Evolutionary conservation across 1,140 invertebrate genomes (phyloP).

Genomic region (Geopemphigus sp.): DNA sequence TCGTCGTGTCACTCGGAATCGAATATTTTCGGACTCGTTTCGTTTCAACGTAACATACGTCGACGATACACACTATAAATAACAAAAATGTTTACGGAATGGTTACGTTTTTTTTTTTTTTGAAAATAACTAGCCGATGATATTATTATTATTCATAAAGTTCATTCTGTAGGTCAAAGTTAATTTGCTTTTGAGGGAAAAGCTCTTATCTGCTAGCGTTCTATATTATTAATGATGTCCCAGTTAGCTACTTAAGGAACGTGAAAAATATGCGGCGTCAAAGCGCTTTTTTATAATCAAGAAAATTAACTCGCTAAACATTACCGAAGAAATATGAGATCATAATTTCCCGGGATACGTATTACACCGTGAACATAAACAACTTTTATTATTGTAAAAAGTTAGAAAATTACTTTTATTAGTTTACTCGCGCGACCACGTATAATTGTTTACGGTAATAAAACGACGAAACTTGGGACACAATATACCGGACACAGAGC

Average conservation of each 20-base stretch:
- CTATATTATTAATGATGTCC: constrained; percentile 1
- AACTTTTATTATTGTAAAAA: background rate
- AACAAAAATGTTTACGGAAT: no score
- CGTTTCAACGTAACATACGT: no score
- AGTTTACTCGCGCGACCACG: background rate
- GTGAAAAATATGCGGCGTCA: background rate
- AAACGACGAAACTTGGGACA: background rate
- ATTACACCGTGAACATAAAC: background rate
- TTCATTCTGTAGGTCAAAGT: background rate
- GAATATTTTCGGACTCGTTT: no score
- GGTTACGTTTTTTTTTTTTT: no score
- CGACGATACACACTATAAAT: no score
- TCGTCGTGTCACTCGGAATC: no score
- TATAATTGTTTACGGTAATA: background rate
- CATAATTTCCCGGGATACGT: no score
- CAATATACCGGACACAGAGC: background rate
- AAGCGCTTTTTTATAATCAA: background rate
- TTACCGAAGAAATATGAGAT: no score
- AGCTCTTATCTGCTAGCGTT: background rate
- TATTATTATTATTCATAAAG: no score
- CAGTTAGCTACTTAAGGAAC: background rate
- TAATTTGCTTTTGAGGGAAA: constrained; percentile 2
- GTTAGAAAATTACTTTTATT: background rate
- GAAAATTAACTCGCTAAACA: no score
- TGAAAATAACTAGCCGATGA: no score